Conservation (phyloP, 2,797 vertebrate genomes). For the Intellagama lesueurii region DNA sequence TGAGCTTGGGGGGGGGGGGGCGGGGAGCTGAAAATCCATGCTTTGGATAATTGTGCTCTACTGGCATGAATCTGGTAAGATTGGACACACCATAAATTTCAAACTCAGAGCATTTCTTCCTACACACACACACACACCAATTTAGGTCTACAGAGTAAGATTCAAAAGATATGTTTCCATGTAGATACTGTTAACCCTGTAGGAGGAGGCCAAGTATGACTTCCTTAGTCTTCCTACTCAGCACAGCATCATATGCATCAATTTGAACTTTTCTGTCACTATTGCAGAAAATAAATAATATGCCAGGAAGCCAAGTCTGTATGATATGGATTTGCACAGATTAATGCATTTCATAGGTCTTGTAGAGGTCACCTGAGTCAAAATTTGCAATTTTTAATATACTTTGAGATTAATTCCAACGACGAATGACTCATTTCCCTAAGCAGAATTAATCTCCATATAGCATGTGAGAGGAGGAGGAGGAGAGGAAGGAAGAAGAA, state of each 20-base stretch:
- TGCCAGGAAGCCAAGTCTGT: not conserved
- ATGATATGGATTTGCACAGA: not conserved
- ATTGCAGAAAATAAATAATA: not conserved
- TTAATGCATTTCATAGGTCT: not conserved
- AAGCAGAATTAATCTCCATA: not conserved
- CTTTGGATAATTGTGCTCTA: not conserved
- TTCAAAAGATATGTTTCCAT: constrained; percentile 62
- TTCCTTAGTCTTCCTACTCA: not conserved
- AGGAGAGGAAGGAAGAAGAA: not conserved
- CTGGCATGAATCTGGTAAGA: too few relatives aligned
- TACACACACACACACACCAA: too few relatives aligned
- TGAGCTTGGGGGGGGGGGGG: too few relatives aligned
- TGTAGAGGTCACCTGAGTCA: not conserved
- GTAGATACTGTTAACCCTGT: constrained; percentile 47
- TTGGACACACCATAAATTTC: too few relatives aligned
- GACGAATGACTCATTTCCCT: not conserved
- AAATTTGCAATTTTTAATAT: constrained; percentile 1
- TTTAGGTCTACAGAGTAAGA: not conserved
- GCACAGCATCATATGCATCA: not conserved
- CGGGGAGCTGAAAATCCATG: not conserved
- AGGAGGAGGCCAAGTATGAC: constrained; percentile 31
- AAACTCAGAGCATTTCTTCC: too few relatives aligned
- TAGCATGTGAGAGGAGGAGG: not conserved
- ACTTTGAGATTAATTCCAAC: constrained; percentile 3
- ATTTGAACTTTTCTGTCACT: not conserved